Evolutionary conservation across 2,113 vertebrate genomes (phyloP).

Genomic region (Tragulus kanchil): DNA sequence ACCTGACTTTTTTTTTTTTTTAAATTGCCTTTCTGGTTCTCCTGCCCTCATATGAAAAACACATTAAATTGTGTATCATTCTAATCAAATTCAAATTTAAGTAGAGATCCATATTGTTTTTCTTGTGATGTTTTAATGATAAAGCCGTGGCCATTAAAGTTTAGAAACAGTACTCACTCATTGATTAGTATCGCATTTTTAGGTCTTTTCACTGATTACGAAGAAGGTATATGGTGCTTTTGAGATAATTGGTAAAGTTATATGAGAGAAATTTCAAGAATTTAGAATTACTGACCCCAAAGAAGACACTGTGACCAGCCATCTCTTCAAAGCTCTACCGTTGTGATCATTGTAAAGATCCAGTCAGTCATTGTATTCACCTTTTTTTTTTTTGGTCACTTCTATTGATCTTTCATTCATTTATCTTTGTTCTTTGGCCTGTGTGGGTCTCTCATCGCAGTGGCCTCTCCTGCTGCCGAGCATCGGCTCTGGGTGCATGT

Average conservation of each 20-base stretch:
- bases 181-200: background rate
- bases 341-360: background rate
- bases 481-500: no score
- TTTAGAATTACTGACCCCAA: background rate
- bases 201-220: background rate
- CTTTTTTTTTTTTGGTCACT: background rate
- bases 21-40: background rate
- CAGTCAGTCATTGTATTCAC: background rate
- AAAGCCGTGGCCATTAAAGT: background rate
- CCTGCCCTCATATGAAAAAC: background rate
- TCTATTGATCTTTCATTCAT: no score
- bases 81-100: constrained; percentile 22
- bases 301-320: background rate
- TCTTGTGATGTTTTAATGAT: background rate
- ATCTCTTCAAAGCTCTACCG: background rate
- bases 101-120: background rate
- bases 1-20: no score
- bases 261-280: constrained; percentile 35
- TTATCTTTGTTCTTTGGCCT: no score
- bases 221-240: background rate
- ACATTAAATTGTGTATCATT: constrained; percentile 31
- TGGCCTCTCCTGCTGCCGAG: no score
- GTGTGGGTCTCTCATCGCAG: no score
- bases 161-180: background rate
- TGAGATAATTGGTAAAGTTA: background rate